phyloP scores from a whole-genome alignment of 1,140 invertebrate genomes.

The Plectrocnemia conspersa region DNA sequence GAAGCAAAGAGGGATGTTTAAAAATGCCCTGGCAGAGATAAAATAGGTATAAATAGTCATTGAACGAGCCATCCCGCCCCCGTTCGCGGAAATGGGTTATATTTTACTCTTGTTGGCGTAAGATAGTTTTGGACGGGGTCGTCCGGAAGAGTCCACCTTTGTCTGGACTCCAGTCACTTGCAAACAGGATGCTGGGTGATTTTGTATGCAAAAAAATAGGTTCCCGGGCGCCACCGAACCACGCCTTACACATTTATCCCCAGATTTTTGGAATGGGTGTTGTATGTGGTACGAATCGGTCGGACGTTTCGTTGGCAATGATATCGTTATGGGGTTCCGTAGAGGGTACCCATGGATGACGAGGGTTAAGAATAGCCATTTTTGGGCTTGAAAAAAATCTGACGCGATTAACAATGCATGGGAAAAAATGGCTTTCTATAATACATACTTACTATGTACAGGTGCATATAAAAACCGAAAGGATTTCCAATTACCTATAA shows the following conservation, averaged over 20 bases:
- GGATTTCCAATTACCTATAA: too few relatives aligned
- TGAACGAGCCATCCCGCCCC: conserved; percentile 24
- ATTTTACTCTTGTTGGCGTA: conserved; percentile 19
- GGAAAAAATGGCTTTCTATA: too few relatives aligned
- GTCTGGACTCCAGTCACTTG: conserved; percentile 23
- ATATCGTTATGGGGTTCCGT: too few relatives aligned
- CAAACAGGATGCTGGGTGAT: conserved; percentile 32
- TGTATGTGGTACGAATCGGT: too few relatives aligned
- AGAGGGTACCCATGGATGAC: too few relatives aligned
- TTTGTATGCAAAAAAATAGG: conserved; percentile 32
- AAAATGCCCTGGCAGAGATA: conserved; percentile 22
- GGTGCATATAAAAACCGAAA: too few relatives aligned
- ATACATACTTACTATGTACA: too few relatives aligned
- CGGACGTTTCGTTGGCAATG: too few relatives aligned
- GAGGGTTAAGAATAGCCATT: too few relatives aligned
- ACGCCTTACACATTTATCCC: conserved; percentile 19
- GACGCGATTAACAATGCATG: too few relatives aligned
- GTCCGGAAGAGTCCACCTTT: conserved; percentile 23
- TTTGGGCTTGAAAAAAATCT: too few relatives aligned
- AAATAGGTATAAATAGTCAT: conserved; percentile 34
- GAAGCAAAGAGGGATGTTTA: conserved; percentile 6
- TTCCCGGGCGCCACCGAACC: conserved; percentile 25
- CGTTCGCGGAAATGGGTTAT: conserved; percentile 22
- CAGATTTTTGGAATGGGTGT: background rate
- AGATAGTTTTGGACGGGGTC: conserved; percentile 5